Percentiles rank a stretch among this genome's conserved stretches.
Evolutionary conservation across 2,113 vertebrate species (phyloP).

Genomic region (Daubentonia madagascariensis): DNA sequence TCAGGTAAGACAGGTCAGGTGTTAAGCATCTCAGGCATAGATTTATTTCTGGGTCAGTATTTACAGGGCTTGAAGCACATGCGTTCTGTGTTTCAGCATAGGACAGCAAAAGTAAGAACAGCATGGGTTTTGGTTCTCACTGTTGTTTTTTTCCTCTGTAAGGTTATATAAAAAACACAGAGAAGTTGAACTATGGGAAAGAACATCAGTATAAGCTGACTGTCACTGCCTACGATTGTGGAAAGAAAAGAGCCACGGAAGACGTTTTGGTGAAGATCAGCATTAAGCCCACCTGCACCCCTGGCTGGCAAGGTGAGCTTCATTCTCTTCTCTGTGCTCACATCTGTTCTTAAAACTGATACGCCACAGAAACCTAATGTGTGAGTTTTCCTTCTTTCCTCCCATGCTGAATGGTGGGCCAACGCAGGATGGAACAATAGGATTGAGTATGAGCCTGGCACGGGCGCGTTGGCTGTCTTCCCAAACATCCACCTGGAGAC

Average conservation of each 20-base stretch:
- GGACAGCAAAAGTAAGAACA: accelerated
- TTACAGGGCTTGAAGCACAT: accelerated
- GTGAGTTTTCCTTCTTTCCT: not conserved
- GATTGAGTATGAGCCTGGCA: constrained; percentile 97
- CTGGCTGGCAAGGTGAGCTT: constrained; percentile 96
- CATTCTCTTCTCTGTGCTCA: not conserved
- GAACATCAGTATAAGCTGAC: constrained; percentile 96
- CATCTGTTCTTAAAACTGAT: accelerated
- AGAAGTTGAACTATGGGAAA: constrained; percentile 94
- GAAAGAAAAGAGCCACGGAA: constrained; percentile 95
- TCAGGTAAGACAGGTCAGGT: not conserved
- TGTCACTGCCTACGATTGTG: constrained; percentile 97
- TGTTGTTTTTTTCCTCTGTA: not conserved
- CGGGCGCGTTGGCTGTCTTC: constrained; percentile 93
- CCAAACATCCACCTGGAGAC: constrained; percentile 95
- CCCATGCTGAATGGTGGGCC: accelerated
- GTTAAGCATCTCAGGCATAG: not conserved
- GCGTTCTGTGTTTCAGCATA: accelerated
- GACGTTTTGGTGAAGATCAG: constrained; percentile 97
- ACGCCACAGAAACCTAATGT: accelerated
- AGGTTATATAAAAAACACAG: constrained; percentile 98
- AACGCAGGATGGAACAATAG: constrained; percentile 92
- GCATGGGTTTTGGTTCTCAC: not conserved
- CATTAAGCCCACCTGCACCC: constrained; percentile 94
- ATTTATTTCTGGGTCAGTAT: accelerated